Conservation (phyloP, 2,888 invertebrate genomes). For the Zelleria hepariella region DNA sequence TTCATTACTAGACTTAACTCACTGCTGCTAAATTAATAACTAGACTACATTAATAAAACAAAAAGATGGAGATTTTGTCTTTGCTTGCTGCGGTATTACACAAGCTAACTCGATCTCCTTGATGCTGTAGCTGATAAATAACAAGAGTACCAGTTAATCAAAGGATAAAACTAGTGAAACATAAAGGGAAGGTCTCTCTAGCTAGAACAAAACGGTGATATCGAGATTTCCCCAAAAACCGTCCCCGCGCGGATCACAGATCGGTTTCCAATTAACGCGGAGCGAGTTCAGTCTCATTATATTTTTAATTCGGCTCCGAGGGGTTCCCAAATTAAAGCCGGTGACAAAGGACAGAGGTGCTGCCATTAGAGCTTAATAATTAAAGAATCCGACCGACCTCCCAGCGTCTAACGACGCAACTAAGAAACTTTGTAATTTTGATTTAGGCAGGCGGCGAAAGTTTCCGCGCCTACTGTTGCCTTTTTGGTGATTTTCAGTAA, state of each 20-base stretch:
- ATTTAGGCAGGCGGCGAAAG: slow-evolving; percentile 25
- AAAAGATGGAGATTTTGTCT: no score
- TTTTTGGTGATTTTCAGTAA: neutral
- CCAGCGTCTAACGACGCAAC: slow-evolving; percentile 55
- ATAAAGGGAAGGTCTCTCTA: neutral
- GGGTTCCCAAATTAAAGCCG: slow-evolving; percentile 67
- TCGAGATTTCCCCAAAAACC: slow-evolving; percentile 21
- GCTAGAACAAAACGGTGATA: neutral
- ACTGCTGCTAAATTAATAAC: no score
- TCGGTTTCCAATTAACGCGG: slow-evolving; percentile 71
- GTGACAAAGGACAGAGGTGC: slow-evolving; percentile 64
- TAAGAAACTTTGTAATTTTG: slow-evolving; percentile 62
- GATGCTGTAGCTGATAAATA: neutral
- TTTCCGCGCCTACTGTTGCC: neutral
- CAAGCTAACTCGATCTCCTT: no score
- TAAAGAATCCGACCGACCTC: slow-evolving; percentile 68
- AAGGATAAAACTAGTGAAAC: neutral
- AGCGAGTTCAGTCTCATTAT: slow-evolving; percentile 67
- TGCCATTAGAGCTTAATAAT: slow-evolving; percentile 71
- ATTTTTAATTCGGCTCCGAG: slow-evolving; percentile 65
- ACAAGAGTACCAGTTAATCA: neutral
- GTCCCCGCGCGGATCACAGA: slow-evolving; percentile 40
- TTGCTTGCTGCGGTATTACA: no score
- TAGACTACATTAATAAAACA: no score
- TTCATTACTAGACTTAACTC: no score